These are phyloP conservation scores for Leptinotarsa haldemani DNA, from an alignment of 2,888 invertebrate species.

Conservation along the genomic window DNA sequence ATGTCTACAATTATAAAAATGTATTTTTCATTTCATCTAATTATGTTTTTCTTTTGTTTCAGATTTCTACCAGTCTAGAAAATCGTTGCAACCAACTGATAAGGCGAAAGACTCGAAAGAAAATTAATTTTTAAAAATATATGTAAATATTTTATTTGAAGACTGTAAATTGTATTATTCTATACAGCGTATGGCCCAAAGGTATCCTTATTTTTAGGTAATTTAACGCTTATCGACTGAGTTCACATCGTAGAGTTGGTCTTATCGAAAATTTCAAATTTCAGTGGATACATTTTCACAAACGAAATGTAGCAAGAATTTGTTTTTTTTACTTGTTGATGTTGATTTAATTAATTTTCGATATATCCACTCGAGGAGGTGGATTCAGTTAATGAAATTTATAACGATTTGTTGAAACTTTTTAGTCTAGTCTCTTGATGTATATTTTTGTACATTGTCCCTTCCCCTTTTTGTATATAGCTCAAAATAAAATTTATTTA, in stretches of 20 bases:
- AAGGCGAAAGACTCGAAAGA: constrained; percentile 37
- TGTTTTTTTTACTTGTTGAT: background rate
- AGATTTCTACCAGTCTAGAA: constrained; percentile 70
- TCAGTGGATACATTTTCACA: background rate
- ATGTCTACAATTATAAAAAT: no score
- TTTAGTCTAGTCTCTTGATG: constrained; percentile 32
- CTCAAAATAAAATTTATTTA: constrained; percentile 28
- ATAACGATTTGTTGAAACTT: constrained; percentile 21
- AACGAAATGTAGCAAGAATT: background rate
- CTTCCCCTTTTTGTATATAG: constrained; percentile 21
- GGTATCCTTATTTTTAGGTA: constrained; percentile 35
- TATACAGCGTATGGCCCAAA: constrained; percentile 42
- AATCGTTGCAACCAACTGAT: constrained; percentile 59
- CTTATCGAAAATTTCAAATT: background rate
- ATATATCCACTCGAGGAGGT: background rate
- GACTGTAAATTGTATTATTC: constrained; percentile 41
- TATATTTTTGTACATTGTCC: constrained; percentile 9
- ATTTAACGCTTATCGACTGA: constrained; percentile 23
- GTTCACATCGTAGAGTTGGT: background rate
- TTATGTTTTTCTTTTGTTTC: constrained; percentile 61
- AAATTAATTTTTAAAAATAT: constrained; percentile 26
- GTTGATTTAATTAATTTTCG: background rate
- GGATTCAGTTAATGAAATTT: background rate
- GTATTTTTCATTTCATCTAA: background rate
- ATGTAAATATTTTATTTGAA: constrained; percentile 36